Percentiles rank a stretch among this genome's conserved stretches.
Conservation (phyloP, 1,140 invertebrate genomes). For the Pseudomyrmex gracilis region DNA sequence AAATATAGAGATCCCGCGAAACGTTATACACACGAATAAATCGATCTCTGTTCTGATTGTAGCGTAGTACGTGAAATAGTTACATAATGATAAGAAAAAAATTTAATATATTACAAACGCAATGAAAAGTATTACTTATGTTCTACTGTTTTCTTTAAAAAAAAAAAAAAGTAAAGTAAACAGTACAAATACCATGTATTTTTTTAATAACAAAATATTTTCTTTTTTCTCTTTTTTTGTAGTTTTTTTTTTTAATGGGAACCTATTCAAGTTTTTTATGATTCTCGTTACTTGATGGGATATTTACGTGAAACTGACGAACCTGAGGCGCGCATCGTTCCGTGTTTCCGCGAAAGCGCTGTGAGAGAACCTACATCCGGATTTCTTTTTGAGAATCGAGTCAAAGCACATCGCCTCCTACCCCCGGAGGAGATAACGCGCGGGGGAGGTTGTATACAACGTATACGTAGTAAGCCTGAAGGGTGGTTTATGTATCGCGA, state of each 20-base stretch:
- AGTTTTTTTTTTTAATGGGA: no score
- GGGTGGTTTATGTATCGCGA: conserved; percentile 86
- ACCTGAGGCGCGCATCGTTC: no score
- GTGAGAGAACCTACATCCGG: conserved; percentile 53
- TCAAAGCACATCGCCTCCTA: conserved; percentile 51
- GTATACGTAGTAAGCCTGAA: conserved; percentile 82
- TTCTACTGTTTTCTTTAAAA: no score
- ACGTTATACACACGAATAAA: background rate
- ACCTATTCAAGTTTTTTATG: no score
- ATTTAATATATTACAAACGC: background rate
- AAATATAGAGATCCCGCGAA: conserved; percentile 72
- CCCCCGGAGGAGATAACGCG: conserved; percentile 62
- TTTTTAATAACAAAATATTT: no score
- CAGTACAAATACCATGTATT: no score
- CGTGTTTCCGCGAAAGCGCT: background rate
- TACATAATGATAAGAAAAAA: background rate
- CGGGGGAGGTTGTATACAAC: conserved; percentile 63
- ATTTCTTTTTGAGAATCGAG: conserved; percentile 56
- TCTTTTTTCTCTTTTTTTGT: no score
- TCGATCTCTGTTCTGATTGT: conserved; percentile 10
- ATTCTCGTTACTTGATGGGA: no score
- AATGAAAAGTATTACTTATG: background rate
- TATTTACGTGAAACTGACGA: no score
- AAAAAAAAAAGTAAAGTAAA: no score
- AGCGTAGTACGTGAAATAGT: background rate